Conservation (phyloP, 2,113 vertebrate genomes). For the Anser cygnoides region DNA sequence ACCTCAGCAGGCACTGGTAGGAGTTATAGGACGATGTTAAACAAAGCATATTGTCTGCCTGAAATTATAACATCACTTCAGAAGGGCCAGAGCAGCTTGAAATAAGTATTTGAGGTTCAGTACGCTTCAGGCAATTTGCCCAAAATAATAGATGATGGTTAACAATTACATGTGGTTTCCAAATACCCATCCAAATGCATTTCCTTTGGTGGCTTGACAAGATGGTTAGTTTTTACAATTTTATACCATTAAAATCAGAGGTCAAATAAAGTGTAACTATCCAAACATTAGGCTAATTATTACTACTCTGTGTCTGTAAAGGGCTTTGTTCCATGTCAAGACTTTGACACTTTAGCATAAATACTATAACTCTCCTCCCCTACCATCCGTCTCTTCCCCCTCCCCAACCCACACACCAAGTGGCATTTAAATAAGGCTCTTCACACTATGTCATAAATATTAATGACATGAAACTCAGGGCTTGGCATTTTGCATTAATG, state of each 20-base stretch:
- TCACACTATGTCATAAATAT: slow-evolving; percentile 46
- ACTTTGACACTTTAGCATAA: background rate
- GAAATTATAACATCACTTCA: background rate
- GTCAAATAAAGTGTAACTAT: background rate
- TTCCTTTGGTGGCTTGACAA: slow-evolving; percentile 16
- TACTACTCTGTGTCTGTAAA: background rate
- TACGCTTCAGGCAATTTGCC: background rate
- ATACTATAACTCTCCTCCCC: background rate
- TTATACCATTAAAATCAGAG: slow-evolving; percentile 22
- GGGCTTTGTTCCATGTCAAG: slow-evolving; percentile 2
- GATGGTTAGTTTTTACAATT: background rate
- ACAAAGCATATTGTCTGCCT: background rate
- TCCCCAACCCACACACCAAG: background rate
- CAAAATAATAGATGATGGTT: slow-evolving; percentile 26
- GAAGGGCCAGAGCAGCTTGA: background rate
- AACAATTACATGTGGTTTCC: slow-evolving; percentile 13
- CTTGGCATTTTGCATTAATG: slow-evolving; percentile 52
- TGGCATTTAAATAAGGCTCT: slow-evolving; percentile 33
- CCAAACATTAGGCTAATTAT: slow-evolving; percentile 38
- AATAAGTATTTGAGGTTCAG: slow-evolving; percentile 26
- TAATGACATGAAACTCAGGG: slow-evolving; percentile 22
- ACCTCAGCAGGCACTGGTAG: background rate
- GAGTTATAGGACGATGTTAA: background rate
- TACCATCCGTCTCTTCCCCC: background rate
- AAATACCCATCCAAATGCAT: slow-evolving; percentile 10